Conservation (phyloP, 2,797 vertebrate species). For the Anisognathus igniventris region DNA sequence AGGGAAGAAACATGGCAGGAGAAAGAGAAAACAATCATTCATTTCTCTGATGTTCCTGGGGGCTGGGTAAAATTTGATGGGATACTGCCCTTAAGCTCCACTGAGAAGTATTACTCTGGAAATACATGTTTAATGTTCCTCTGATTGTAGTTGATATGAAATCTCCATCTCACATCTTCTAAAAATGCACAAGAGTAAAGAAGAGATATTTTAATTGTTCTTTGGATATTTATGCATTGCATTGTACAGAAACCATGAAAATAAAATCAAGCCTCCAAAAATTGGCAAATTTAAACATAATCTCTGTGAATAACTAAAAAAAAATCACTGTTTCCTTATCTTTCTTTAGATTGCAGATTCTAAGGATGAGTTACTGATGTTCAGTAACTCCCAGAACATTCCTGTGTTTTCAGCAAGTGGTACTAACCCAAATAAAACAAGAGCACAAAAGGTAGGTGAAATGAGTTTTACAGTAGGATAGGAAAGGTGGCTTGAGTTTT, state of each 20-base stretch:
- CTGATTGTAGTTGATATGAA: background rate
- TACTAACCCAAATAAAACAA: constrained; percentile 57
- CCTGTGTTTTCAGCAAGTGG: constrained; percentile 65
- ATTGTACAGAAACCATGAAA: background rate
- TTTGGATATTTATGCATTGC: background rate
- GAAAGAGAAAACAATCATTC: background rate
- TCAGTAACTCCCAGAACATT: constrained; percentile 72
- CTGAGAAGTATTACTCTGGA: background rate
- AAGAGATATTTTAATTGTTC: background rate
- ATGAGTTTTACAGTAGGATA: background rate
- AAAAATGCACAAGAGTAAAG: background rate
- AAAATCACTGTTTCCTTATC: background rate
- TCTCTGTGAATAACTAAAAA: background rate
- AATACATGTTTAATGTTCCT: background rate
- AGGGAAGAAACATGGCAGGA: background rate
- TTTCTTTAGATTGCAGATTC: constrained; percentile 81
- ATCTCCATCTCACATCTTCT: background rate
- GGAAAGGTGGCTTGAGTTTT: background rate
- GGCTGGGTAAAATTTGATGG: background rate
- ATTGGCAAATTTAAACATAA: background rate
- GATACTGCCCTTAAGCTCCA: background rate
- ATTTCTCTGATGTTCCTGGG: background rate
- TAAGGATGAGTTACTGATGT: constrained; percentile 82
- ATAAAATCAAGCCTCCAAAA: background rate
- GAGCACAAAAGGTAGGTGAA: constrained; percentile 67